Conservation (phyloP, 1,140 invertebrate genomes). For the Diploscapter pachys region DNA sequence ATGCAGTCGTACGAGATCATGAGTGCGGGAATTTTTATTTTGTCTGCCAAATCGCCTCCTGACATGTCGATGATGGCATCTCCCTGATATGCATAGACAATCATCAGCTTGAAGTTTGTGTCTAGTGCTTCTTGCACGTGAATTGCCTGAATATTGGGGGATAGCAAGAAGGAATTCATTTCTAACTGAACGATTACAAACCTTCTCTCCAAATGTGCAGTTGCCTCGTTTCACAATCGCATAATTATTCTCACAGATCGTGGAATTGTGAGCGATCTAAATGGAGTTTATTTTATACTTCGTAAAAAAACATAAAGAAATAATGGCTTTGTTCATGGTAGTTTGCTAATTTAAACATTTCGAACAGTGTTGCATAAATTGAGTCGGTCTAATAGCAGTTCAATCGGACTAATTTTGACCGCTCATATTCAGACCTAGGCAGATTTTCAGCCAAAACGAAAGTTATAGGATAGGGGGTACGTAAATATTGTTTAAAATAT, state of each 20-base stretch:
- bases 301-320: no score
- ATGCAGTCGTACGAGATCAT: slow-evolving; percentile 55
- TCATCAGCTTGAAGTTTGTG: slow-evolving; percentile 43
- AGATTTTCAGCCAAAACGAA: no score
- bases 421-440: no score
- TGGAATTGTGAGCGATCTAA: not conserved
- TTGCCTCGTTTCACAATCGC: slow-evolving; percentile 54
- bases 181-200: not conserved
- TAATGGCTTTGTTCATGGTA: no score
- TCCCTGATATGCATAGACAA: slow-evolving; percentile 45
- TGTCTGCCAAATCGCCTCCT: slow-evolving; percentile 48
- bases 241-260: slow-evolving; percentile 45
- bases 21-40: slow-evolving; percentile 52
- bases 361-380: no score
- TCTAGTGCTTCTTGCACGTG: slow-evolving; percentile 45
- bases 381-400: no score
- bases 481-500: no score
- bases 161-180: no score
- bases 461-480: no score
- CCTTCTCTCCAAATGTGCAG: slow-evolving; percentile 53
- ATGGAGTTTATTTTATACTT: no score
- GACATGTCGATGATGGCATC: slow-evolving; percentile 50
- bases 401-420: no score
- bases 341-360: no score
- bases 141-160: slow-evolving; percentile 38